Base-by-base conservation (phyloP, 2,888 invertebrate genomes). In the Kuschelorhynchus macadamiae region DNA sequence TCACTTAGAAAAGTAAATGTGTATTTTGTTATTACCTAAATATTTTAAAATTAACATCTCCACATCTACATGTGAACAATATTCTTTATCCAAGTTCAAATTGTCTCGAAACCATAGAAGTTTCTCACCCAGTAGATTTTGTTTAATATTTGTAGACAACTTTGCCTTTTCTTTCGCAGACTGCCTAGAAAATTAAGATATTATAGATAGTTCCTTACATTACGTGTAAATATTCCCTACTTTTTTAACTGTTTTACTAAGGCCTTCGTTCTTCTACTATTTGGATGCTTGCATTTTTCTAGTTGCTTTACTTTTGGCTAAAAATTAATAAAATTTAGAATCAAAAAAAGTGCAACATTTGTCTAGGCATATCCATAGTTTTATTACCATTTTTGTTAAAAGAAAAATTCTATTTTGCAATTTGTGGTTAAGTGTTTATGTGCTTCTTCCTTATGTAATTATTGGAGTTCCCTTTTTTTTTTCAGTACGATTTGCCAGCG, bases 231-330 rank as follows among this genome's bases (percentile, higher is more conserved):
- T n/a, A n/a, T n/a, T n/a, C n/a, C 78, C 76, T 82, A 88, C 87
- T 87, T 91, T 72, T 90, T 89, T 5, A 89, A 85, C 82, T 92
- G 90, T 80, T 91, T 92, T 1, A 89, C 87, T 16, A 94, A 81
- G 7, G 91, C 90, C 71, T 88, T 86, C 0, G 93, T 92, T 85
- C 93, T 94, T 72, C 95, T 87, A 76, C 95, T 95, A 81, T 94
- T 94, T 0, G 95, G 95, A 84, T 95, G 95, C 78, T 91, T 91
- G 57, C 89, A 85, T 81, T 89, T 88, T 21, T 82, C 81, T n/a
- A 87, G 72, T 67, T 86, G 85, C 73, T 86, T 86, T 12, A 86
- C 71, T 75, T 85, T 86, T 0, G 84, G 83, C 86, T 86, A 65
- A 70, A 80, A 77, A 66, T 25, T 30, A 56, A 2, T 21, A 11